These are phyloP conservation scores for Heliconius melpomene DNA, from an alignment of 1,140 invertebrate genomes.

Conservation along the genomic window DNA sequence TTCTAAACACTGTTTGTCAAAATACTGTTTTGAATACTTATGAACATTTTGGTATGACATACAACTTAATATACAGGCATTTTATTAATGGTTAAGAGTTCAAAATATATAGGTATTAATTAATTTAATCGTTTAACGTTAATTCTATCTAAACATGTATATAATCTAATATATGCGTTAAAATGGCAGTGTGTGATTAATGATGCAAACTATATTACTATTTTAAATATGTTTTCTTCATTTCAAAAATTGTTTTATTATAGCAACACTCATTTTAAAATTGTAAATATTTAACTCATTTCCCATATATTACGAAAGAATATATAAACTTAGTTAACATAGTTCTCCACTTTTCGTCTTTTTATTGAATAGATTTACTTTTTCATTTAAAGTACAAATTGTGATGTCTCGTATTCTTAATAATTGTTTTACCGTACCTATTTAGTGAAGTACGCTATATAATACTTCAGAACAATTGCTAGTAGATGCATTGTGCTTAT, in stretches of 20 bases:
- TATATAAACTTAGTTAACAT: background rate
- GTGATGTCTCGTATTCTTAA: background rate
- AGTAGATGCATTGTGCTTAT: background rate
- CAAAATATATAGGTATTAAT: no score
- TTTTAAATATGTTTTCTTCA: background rate
- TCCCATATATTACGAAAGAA: background rate
- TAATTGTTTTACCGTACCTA: background rate
- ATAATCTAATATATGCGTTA: slow-evolving; percentile 12
- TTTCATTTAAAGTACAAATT: background rate
- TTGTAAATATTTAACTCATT: background rate
- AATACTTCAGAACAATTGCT: background rate
- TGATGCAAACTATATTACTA: slow-evolving; percentile 2
- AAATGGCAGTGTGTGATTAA: slow-evolving; percentile 13
- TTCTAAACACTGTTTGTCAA: no score
- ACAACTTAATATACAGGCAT: no score
- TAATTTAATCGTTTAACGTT: background rate
- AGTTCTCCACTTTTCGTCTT: background rate
- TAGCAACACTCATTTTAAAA: background rate
- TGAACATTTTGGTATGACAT: no score
- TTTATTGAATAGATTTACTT: background rate
- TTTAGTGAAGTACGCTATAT: background rate
- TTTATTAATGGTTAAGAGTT: no score
- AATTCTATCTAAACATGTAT: background rate
- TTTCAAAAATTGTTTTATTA: background rate
- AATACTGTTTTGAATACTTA: no score